Evolutionary conservation across 53 echinoderm and acorn worm species (phyloP), one percentile per base, ranked within the genome.

Genomic region (Astropecten irregularis): DNA sequence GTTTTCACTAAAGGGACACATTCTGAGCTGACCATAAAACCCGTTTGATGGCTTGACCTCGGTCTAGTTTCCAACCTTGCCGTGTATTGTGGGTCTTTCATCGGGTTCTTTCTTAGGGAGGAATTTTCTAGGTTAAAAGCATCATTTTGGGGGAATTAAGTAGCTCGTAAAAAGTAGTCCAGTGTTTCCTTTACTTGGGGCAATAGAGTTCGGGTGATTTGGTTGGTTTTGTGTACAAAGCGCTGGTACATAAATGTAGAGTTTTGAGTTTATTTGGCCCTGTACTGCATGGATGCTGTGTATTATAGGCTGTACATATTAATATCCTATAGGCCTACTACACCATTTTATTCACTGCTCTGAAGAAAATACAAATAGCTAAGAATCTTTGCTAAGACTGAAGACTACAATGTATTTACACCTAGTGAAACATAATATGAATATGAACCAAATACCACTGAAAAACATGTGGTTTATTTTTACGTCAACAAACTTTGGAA

Each of bases 21-120:
- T 74, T 68, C 22, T 14, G 74, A 40, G 57, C 36, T 40, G 74
- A 74, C 74, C 74, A 74, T 74, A 74, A 57, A 74, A 55, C 35
- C 33, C 33, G 8, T 25, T 47, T 22, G 7, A 49, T 37, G 70
- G 70, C 28, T 31, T 71, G 71, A 71, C 50, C 71, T 33, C 70
- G 49, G 53, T 23, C 71, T 34, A 33, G 51, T 71, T 71, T 51
- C 21, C 10, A 52, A 16, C 71, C 53, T 11, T 71, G 31, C 15
- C 19, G n/a, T n/a, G n/a, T n/a, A n/a, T n/a, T n/a, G n/a, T n/a
- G n/a, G n/a, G n/a, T n/a, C n/a, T n/a, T n/a, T n/a, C n/a, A n/a
- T n/a, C n/a, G n/a, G n/a, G 38, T 66, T 4, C 23, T 21, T 66
- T 40, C 66, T 66, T 40, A 30, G 66, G 40, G 66, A 42, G 26